Base-by-base conservation (phyloP, 2,113 vertebrate species). In the Leucoraja erinaceus region DNA sequence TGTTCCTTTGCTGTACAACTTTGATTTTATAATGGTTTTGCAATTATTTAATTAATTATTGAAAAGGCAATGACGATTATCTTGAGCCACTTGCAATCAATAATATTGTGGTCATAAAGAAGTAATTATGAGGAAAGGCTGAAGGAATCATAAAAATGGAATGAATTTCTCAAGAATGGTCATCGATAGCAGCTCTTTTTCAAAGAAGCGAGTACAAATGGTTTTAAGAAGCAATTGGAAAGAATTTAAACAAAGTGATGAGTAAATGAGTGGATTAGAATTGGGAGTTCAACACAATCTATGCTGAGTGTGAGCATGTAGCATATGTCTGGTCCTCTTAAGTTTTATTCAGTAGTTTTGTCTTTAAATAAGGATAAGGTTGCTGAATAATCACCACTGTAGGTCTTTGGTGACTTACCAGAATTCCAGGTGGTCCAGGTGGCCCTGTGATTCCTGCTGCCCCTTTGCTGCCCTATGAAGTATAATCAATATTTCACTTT, bases 391-490 rank as follows among this genome's bases (percentile, higher is more conserved):
- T 94, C 95, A 94, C 93, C 93, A 94, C 84, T 20, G 14, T 14
- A 33, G 31, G 20, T 4, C 81, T 59, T 28, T 91, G 20, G 54
- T 59, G 93, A 95, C 96, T 96, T 95, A 97, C 97, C 12, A 96
- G 96, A 93, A 96, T 96, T 93, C 97, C 97, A 93, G 97, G 96
- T 93, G 95, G 96, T 61, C 98, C 98, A 93, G 96, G 95, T 61
- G 97, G 96, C 94, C 98, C 98, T 93, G 97, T 97, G 93, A 94
- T 97, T 79, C 99, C 99, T 93, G 97, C 94, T 77, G 96, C 94
- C 12, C 99, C 99, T 94, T 99, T 98, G 28, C 93, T 97, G 93
- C 99, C 99, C 99, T 99, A 95, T n/a, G 94, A 93, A 1, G 94
- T 93, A 90, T 94, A 90, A 94, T 95, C 38, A 95, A 93, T 61